Conservation (phyloP, 2,797 vertebrate genomes). For the Heteromormyrus szaboi region DNA sequence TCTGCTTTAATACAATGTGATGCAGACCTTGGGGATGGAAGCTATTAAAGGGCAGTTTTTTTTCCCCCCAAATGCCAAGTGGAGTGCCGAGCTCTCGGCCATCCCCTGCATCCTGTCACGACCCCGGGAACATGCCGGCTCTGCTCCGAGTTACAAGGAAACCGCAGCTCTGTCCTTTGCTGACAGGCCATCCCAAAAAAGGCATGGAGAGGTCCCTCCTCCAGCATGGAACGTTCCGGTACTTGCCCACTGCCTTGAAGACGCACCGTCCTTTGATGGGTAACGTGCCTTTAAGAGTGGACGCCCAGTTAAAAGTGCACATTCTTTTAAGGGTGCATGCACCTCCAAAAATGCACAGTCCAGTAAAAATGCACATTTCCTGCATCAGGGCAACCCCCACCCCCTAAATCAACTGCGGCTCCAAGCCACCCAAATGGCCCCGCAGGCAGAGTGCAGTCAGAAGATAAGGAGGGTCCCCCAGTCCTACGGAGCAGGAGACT, state of each 20-base stretch:
- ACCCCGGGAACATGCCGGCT: slow-evolving; percentile 32
- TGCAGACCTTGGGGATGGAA: slow-evolving; percentile 52
- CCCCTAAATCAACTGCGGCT: neutral
- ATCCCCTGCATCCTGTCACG: slow-evolving; percentile 51
- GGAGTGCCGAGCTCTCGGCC: slow-evolving; percentile 45
- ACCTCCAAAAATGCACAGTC: slow-evolving; percentile 39
- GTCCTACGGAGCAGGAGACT: neutral
- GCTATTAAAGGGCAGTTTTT: slow-evolving; percentile 43
- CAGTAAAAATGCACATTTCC: slow-evolving; percentile 19
- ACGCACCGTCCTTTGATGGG: neutral
- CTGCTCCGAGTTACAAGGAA: neutral
- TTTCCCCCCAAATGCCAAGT: slow-evolving; percentile 27
- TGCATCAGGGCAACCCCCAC: neutral
- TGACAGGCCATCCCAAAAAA: slow-evolving; percentile 38
- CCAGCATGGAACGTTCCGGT: slow-evolving; percentile 21
- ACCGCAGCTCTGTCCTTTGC: neutral
- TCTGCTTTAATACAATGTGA: slow-evolving; percentile 49
- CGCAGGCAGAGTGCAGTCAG: slow-evolving; percentile 1
- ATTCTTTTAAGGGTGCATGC: neutral
- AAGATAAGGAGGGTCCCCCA: neutral
- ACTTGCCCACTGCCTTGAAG: neutral
- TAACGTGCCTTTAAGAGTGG: neutral
- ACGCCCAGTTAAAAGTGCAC: neutral
- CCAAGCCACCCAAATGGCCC: neutral
- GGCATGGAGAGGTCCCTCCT: slow-evolving; percentile 38